Evolutionary conservation across 2,888 invertebrate genomes (phyloP).

Genomic region (Punctoribates punctum): DNA sequence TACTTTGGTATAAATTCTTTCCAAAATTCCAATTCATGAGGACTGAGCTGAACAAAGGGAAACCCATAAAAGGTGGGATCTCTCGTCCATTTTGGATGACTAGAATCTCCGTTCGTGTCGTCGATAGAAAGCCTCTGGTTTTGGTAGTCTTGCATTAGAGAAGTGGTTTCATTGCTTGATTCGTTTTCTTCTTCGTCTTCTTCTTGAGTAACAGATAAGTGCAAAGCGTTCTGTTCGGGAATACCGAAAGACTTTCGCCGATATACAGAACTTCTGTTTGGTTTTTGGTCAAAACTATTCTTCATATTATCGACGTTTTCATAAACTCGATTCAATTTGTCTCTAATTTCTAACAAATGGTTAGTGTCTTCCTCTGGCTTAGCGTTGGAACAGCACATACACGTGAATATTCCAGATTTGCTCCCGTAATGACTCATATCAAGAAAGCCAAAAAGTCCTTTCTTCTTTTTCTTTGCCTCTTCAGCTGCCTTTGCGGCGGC

Average conservation of each 20-base stretch:
- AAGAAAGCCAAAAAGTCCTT: conserved; percentile 24
- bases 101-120: neutral
- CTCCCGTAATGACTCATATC: conserved; percentile 2
- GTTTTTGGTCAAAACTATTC: neutral
- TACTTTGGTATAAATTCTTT: conserved; percentile 57
- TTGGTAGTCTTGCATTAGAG: neutral
- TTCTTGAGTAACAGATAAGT: neutral
- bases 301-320: conserved; percentile 20
- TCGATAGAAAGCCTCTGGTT: neutral
- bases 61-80: conserved; percentile 13
- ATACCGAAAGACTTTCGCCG: neutral
- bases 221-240: neutral
- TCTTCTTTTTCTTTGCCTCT: neutral
- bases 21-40: conserved; percentile 57
- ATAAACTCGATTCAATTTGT: conserved; percentile 14
- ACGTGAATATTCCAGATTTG: conserved; percentile 36
- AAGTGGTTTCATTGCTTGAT: neutral
- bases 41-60: neutral
- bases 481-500: conserved; percentile 10
- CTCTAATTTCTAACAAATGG: neutral
- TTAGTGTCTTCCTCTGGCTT: conserved; percentile 7
- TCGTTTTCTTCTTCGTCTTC: conserved; percentile 12
- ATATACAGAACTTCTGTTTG: neutral
- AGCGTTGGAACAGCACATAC: conserved; percentile 41
- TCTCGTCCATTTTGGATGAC: conserved; percentile 19